Conservation (phyloP, 2,888 invertebrate genomes). For the Ormia ochracea region DNA sequence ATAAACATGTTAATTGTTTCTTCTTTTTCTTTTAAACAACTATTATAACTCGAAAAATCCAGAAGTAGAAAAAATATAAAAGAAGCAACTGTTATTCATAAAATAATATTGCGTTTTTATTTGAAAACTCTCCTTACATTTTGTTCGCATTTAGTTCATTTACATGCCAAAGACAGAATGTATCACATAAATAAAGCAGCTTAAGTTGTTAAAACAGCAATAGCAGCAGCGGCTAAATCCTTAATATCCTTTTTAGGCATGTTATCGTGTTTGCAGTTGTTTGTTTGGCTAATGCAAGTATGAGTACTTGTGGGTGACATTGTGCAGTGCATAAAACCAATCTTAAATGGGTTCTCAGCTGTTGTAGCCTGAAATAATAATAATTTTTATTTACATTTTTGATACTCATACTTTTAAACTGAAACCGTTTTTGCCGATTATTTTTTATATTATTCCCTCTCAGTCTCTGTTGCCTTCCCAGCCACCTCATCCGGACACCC, state of each 20-base stretch:
- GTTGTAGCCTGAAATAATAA: conserved; percentile 62
- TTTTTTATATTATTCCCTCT: not conserved
- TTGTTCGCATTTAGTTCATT: conserved; percentile 51
- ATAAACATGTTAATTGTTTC: conserved; percentile 60
- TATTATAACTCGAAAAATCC: not conserved
- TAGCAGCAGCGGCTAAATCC: conserved; percentile 40
- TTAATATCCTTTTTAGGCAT: conserved; percentile 54
- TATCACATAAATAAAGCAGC: conserved; percentile 61
- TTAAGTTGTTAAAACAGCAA: conserved; percentile 56
- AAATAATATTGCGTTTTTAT: conserved; percentile 41
- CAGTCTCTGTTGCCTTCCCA: not conserved
- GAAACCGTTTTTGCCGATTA: conserved; percentile 35
- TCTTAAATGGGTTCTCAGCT: conserved; percentile 63
- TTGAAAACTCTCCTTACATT: not conserved
- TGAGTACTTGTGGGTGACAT: not conserved
- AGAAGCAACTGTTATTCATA: conserved; percentile 45
- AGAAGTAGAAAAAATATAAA: not conserved
- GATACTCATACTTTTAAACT: conserved; percentile 2
- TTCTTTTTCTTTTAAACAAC: not conserved
- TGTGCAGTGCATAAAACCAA: conserved; percentile 42
- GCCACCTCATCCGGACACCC: not conserved
- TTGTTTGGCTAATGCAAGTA: conserved; percentile 18
- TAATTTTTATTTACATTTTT: conserved; percentile 46
- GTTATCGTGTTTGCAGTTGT: conserved; percentile 40
- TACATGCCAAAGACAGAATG: conserved; percentile 59